Conservation (phyloP, 2,888 invertebrate genomes). For the Heliconius cydno region DNA sequence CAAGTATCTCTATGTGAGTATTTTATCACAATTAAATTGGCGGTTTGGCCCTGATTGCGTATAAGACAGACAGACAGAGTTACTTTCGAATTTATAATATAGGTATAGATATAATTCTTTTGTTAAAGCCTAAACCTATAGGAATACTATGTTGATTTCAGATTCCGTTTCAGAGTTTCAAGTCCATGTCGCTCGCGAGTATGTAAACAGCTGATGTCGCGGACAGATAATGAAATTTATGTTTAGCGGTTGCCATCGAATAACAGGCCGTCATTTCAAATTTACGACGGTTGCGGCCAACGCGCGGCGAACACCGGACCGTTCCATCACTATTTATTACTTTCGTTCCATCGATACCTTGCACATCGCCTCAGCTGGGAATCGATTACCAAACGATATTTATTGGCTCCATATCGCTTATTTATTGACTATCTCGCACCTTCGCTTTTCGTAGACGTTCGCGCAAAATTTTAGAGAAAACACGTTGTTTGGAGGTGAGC, state of each 20-base stretch:
- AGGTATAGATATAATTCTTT: not conserved
- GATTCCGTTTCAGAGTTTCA: not conserved
- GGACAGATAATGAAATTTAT: slow-evolving; percentile 58
- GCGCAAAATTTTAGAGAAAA: slow-evolving; percentile 42
- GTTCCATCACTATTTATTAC: slow-evolving; percentile 60
- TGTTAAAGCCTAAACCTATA: not conserved
- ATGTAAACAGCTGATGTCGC: slow-evolving; percentile 51
- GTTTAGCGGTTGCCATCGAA: slow-evolving; percentile 51
- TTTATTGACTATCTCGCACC: slow-evolving; percentile 49
- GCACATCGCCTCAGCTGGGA: slow-evolving; percentile 44
- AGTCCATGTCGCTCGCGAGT: slow-evolving; percentile 18
- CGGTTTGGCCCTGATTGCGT: too few species aligned
- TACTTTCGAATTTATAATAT: too few species aligned
- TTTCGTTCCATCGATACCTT: slow-evolving; percentile 44
- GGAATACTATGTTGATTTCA: not conserved
- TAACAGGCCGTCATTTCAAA: slow-evolving; percentile 59
- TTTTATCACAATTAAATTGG: too few species aligned
- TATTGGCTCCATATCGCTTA: slow-evolving; percentile 48
- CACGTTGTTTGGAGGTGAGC: slow-evolving; percentile 38
- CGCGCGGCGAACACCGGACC: slow-evolving; percentile 35
- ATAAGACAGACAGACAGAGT: too few species aligned
- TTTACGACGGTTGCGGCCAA: slow-evolving; percentile 56
- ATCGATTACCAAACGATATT: slow-evolving; percentile 51
- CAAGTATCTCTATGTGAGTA: too few species aligned
- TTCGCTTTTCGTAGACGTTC: slow-evolving; percentile 42